Conservation (phyloP, 2,797 vertebrate species). For the Cynopterus sphinx region DNA sequence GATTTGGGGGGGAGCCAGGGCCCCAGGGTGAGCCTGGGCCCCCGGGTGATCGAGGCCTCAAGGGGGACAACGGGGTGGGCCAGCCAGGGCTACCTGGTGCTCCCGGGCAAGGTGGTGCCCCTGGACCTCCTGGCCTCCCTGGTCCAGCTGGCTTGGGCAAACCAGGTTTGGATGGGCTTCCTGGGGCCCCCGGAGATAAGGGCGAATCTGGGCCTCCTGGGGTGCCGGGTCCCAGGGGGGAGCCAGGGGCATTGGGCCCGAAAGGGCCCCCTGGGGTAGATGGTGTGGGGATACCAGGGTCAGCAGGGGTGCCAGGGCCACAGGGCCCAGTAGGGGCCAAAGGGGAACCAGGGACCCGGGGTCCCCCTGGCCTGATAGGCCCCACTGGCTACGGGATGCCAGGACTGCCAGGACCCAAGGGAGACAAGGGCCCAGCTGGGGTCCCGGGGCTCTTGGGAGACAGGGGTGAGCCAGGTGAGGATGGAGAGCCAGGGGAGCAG, state of each 20-base stretch:
- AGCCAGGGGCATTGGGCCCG: slow-evolving; percentile 89
- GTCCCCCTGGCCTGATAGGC: slow-evolving; percentile 92
- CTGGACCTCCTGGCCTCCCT: slow-evolving; percentile 88
- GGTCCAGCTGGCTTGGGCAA: slow-evolving; percentile 90
- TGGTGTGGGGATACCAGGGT: slow-evolving; percentile 90
- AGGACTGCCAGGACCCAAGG: slow-evolving; percentile 92
- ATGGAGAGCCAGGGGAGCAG: slow-evolving; percentile 90
- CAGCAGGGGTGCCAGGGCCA: slow-evolving; percentile 88
- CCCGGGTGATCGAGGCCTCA: slow-evolving; percentile 92
- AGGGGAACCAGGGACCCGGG: slow-evolving; percentile 91
- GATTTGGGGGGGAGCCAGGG: slow-evolving; percentile 93
- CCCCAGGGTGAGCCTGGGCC: slow-evolving; percentile 89
- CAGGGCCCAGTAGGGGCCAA: slow-evolving; percentile 91
- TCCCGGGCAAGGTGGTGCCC: slow-evolving; percentile 89
- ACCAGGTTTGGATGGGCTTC: slow-evolving; percentile 90
- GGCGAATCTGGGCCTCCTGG: slow-evolving; percentile 90
- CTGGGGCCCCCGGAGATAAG: slow-evolving; percentile 89
- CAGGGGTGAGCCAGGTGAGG: slow-evolving; percentile 92
- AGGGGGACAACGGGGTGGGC: slow-evolving; percentile 95
- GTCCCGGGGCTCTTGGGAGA: slow-evolving; percentile 91
- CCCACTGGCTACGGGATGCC: slow-evolving; percentile 95
- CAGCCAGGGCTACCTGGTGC: slow-evolving; percentile 91
- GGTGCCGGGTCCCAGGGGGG: slow-evolving; percentile 90
- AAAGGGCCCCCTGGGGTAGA: slow-evolving; percentile 92
- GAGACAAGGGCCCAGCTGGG: slow-evolving; percentile 93